These are phyloP conservation scores for Ceratina calcarata DNA, from an alignment of 1,140 invertebrate genomes.

Conservation along the genomic window DNA sequence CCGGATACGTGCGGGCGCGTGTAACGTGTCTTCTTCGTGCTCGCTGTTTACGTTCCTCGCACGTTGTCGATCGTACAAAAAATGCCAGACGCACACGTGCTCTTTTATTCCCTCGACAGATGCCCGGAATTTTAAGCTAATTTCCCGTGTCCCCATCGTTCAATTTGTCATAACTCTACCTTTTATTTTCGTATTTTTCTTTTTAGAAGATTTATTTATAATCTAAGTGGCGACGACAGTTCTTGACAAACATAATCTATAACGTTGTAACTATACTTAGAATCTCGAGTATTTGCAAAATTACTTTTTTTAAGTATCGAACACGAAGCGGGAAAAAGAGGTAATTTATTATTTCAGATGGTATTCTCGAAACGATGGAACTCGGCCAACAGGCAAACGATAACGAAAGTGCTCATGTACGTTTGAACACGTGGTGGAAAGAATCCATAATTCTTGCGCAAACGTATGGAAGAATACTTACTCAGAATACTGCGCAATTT, in stretches of 20 bases:
- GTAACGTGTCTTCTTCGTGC: slow-evolving; percentile 49
- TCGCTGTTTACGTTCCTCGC: slow-evolving; percentile 1
- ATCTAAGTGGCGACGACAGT: too few relatives aligned
- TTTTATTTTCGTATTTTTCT: too few relatives aligned
- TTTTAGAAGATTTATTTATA: too few relatives aligned
- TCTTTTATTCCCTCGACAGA: neutral
- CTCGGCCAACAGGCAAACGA: neutral
- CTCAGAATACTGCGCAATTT: neutral
- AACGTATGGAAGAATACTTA: neutral
- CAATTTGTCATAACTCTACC: too few relatives aligned
- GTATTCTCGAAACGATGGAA: neutral
- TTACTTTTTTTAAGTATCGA: neutral
- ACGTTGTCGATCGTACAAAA: slow-evolving; percentile 2
- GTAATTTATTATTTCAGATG: slow-evolving; percentile 8
- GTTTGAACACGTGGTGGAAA: too few relatives aligned
- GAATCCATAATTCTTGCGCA: neutral
- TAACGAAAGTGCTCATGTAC: neutral
- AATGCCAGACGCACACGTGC: slow-evolving; percentile 18
- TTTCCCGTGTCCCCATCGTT: neutral
- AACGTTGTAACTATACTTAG: too few relatives aligned
- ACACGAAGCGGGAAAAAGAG: too few relatives aligned
- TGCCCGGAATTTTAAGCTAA: neutral
- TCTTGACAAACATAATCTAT: too few relatives aligned
- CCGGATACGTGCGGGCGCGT: slow-evolving; percentile 50
- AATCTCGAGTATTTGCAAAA: too few relatives aligned